These are phyloP conservation scores for Gnatocerus cornutus DNA, from an alignment of 2,888 invertebrate genomes.

Conservation along the genomic window DNA sequence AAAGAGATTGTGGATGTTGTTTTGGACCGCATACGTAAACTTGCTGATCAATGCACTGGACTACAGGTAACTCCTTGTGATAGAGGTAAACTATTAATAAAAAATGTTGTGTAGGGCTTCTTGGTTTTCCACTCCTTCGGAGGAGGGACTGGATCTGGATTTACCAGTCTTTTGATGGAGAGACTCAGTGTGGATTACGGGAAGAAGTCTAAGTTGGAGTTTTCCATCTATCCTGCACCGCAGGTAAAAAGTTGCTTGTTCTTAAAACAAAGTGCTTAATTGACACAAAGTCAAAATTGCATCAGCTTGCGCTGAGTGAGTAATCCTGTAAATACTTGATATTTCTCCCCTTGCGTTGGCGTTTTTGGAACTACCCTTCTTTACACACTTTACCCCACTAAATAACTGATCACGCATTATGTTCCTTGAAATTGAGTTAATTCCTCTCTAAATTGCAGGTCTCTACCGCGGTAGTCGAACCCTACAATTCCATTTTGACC, in stretches of 20 bases:
- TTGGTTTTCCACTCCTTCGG: slow-evolving; percentile 95
- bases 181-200: slow-evolving; percentile 93
- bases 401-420: neutral
- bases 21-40: slow-evolving; percentile 85
- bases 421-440: neutral
- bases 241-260: slow-evolving; percentile 74
- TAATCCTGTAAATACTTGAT: no score
- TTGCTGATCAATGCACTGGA: slow-evolving; percentile 91
- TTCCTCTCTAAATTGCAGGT: slow-evolving; percentile 73
- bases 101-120: slow-evolving; percentile 79
- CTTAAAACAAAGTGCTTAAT: neutral
- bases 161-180: slow-evolving; percentile 94
- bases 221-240: slow-evolving; percentile 96
- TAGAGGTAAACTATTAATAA: neutral
- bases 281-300: neutral
- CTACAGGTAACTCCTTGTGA: slow-evolving; percentile 74
- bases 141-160: slow-evolving; percentile 93
- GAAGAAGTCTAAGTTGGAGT: slow-evolving; percentile 94
- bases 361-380: no score
- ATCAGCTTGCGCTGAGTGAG: neutral
- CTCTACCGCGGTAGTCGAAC: slow-evolving; percentile 87
- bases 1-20: slow-evolving; percentile 91
- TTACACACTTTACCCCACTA: neutral
- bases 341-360: neutral
- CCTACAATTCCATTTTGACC: slow-evolving; percentile 94